Evolutionary conservation across 2,113 vertebrate genomes (phyloP).

Genomic region (Anarrhichthys ocellatus): DNA sequence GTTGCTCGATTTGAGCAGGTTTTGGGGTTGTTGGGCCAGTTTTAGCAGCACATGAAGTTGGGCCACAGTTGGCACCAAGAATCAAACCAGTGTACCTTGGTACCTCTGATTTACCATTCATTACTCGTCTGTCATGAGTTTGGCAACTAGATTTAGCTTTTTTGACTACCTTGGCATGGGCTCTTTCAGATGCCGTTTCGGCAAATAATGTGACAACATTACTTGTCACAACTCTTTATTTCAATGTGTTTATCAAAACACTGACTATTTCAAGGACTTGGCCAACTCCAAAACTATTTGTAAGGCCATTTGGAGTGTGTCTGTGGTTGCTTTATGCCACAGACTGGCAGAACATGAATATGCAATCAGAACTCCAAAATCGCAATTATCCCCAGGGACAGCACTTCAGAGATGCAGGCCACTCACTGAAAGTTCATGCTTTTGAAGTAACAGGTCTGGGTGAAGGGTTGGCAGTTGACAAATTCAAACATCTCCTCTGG

Average conservation of each 20-base stretch:
- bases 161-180: not conserved
- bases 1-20: not conserved
- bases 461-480: not conserved
- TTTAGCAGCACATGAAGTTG: slow-evolving; percentile 4
- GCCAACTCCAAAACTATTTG: slow-evolving; percentile 14
- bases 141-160: not conserved
- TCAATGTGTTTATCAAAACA: slow-evolving; percentile 23
- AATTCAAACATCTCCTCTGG: not conserved
- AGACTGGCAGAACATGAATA: slow-evolving; percentile 18
- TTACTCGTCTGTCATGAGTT: not conserved
- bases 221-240: not conserved
- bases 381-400: not conserved
- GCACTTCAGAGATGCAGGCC: slow-evolving; percentile 31
- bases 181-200: slow-evolving; percentile 4
- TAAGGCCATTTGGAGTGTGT: not conserved
- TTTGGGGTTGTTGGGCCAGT: not conserved
- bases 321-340: not conserved
- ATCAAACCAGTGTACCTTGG: not conserved
- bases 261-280: slow-evolving; percentile 14
- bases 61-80: not conserved
- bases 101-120: not conserved
- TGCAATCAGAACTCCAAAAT: slow-evolving; percentile 30
- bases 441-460: slow-evolving; percentile 10
- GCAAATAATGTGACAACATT: slow-evolving; percentile 16
- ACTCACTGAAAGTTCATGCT: slow-evolving; percentile 32